These are phyloP conservation scores for Limnephilus rhombicus DNA, from an alignment of 2,888 invertebrate genomes.

Conservation along the genomic window DNA sequence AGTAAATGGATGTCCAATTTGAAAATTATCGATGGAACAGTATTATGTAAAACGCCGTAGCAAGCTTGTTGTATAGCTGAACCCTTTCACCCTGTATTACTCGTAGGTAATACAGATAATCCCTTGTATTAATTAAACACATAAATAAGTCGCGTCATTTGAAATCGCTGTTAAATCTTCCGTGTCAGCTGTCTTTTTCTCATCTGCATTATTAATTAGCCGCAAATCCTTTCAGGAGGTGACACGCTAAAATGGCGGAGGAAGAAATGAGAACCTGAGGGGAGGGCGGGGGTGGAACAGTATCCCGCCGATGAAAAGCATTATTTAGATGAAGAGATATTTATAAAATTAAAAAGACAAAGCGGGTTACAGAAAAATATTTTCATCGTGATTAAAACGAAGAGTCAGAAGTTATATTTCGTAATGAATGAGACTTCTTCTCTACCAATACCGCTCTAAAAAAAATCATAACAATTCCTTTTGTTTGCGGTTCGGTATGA, in stretches of 20 bases:
- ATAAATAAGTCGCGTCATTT: constrained; percentile 31
- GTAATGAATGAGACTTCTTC: too few species aligned
- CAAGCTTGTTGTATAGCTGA: not conserved
- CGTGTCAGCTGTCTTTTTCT: constrained; percentile 58
- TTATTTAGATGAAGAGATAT: not conserved
- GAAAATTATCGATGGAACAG: not conserved
- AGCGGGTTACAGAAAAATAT: not conserved
- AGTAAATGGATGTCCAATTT: not conserved
- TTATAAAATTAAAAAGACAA: not conserved
- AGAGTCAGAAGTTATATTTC: not conserved
- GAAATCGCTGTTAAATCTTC: constrained; percentile 37
- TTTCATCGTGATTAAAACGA: not conserved
- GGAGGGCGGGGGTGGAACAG: not conserved
- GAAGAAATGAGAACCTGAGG: constrained; percentile 15
- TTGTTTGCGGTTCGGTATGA: constrained; percentile 26
- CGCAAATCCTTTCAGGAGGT: constrained; percentile 45
- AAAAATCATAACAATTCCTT: constrained; percentile 32
- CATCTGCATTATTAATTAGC: constrained; percentile 62
- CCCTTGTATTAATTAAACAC: constrained; percentile 20
- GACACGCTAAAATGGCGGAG: constrained; percentile 11
- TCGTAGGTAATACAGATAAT: not conserved
- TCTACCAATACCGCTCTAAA: not conserved
- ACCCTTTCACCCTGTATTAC: not conserved
- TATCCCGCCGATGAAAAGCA: not conserved
- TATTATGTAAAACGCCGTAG: not conserved